Percentiles rank a stretch among this genome's conserved stretches.
Evolutionary conservation across 2,113 vertebrate species (phyloP).

Genomic region (Triplophysa tibetana): DNA sequence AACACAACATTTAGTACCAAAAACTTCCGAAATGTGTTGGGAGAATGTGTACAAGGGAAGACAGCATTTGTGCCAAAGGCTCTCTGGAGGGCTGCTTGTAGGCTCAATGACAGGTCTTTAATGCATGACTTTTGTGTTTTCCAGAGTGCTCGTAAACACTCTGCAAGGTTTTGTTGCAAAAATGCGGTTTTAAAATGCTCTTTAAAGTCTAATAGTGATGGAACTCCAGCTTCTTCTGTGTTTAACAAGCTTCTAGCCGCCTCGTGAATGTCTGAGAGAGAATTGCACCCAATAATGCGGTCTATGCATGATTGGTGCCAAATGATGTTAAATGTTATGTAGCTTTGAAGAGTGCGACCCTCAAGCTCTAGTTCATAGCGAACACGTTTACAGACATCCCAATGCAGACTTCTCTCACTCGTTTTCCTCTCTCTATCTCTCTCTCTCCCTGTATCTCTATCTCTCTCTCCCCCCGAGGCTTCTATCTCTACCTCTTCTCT

Average conservation of each 20-base stretch:
- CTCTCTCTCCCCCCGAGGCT: slow-evolving; percentile 1
- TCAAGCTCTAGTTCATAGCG: slow-evolving; percentile 9
- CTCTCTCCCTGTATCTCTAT: slow-evolving; percentile 7
- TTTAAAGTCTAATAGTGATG: slow-evolving; percentile 29
- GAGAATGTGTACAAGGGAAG: slow-evolving; percentile 4
- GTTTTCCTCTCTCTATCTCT: slow-evolving; percentile 16
- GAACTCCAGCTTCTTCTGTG: slow-evolving; percentile 37
- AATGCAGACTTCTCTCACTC: slow-evolving; percentile 20
- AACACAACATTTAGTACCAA: not conserved
- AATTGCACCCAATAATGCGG: slow-evolving; percentile 16
- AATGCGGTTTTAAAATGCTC: slow-evolving; percentile 46
- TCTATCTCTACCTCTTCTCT: slow-evolving; percentile 56
- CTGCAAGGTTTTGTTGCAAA: slow-evolving; percentile 26
- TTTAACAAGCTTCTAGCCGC: slow-evolving; percentile 46
- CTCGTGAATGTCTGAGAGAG: slow-evolving; percentile 13
- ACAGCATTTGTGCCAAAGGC: slow-evolving; percentile 36
- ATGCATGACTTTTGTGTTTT: slow-evolving; percentile 42
- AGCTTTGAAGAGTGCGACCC: slow-evolving; percentile 8
- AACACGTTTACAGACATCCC: slow-evolving; percentile 19
- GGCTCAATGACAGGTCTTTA: slow-evolving; percentile 42
- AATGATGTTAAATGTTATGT: slow-evolving; percentile 28
- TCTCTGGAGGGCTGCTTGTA: slow-evolving; percentile 40
- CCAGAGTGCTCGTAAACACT: slow-evolving; percentile 46
- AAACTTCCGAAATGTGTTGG: slow-evolving; percentile 35
- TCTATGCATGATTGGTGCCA: slow-evolving; percentile 17